Evolutionary conservation across 2,113 vertebrate genomes (phyloP).

Genomic region (Taurulus bubalis): DNA sequence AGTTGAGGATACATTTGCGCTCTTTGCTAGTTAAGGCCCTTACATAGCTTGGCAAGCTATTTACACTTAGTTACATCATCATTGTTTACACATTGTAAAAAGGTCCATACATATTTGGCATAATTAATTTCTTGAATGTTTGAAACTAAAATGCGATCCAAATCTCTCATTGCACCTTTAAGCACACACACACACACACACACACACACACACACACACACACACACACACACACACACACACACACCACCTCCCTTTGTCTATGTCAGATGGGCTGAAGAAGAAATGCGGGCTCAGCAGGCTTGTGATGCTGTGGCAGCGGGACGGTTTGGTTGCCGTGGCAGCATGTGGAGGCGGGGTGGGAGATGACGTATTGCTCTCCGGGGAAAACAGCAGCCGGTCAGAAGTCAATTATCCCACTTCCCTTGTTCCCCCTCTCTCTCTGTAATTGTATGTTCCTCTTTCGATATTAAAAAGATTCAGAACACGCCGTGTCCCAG

Average conservation of each 20-base stretch:
- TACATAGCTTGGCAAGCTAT: too few species aligned
- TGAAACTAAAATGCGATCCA: background rate
- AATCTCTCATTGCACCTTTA: background rate
- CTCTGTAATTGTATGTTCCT: background rate
- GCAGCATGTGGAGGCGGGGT: background rate
- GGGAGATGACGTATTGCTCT: constrained; percentile 7
- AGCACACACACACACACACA: background rate
- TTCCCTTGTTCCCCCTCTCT: background rate
- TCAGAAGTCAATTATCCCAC: constrained; percentile 2
- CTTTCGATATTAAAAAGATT: background rate
- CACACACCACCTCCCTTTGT: background rate
- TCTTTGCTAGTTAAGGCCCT: too few species aligned
- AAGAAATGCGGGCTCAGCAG: constrained; percentile 12
- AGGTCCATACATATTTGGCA: too few species aligned
- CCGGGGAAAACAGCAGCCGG: background rate
- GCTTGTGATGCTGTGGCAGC: constrained; percentile 5
- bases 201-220: background rate
- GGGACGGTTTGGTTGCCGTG: background rate
- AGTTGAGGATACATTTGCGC: too few species aligned
- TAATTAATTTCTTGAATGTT: too few species aligned
- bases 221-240: background rate
- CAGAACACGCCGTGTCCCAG: background rate
- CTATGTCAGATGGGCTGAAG: background rate
- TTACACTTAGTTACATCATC: too few species aligned
- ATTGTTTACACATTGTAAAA: too few species aligned